Base-by-base conservation (phyloP, 1,140 invertebrate species). In the Globodera ellingtonae region DNA sequence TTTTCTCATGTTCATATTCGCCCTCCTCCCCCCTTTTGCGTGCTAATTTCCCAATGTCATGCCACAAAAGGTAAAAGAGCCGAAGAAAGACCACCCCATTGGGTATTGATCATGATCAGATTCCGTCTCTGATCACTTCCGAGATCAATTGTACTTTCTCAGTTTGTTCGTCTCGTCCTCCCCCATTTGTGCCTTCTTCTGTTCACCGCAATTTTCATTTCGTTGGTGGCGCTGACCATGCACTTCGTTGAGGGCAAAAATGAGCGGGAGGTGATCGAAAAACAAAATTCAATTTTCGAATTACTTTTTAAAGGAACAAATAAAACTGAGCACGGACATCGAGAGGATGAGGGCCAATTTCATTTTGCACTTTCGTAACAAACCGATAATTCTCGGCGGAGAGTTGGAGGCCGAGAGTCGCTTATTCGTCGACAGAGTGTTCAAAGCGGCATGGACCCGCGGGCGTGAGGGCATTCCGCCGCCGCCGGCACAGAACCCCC, bases 31-130 rank as follows among this genome's bases (percentile, higher is more conserved):
- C 50, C 15, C 15, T 15, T 52, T 15, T 52, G 13, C 56, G 4
- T 62, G 56, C 56, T 62, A 62, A 62, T 62, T 62, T 62, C 56
- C 56, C 56, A 62, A 62, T 62, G 56, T 18, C 56, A 62, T 62
- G 35, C 35, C 35, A 35, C 35, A 62, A 62, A 62, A 21, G 56
- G 18, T 6, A 62, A 62, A 18, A 18, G 10, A 18, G 1, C 56
- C 56, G 13, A 62, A 35, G 35, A 62, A 13, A 62, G 56, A 62
- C 56, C 56, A 62, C 13, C 10, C 56, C 56, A 62, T 62, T 62
- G 56, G 10, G 35, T n/a, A n/a, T 24, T 24, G 24, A 24, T 24
- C 24, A 35, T 35, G 35, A 35, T 35, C 35, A 35, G 35, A 0
- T 35, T 35, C 35, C 1, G 35, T 62, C 15, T 62, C 56, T 18